Evolutionary conservation across 2,797 vertebrate species (phyloP).

Genomic region (Dendrocincla tyrannina): DNA sequence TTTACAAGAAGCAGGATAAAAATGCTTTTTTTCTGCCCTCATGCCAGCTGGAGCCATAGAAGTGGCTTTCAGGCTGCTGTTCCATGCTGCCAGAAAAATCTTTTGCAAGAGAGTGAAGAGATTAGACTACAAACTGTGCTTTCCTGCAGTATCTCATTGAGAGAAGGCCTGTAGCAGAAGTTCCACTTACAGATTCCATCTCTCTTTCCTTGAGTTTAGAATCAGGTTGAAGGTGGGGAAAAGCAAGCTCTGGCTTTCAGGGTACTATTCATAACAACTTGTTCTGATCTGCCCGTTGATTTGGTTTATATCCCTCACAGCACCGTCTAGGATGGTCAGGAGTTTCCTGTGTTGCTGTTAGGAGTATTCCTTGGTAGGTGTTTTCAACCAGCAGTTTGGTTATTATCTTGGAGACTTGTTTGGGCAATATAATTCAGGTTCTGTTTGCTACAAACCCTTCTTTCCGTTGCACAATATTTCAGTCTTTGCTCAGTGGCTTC

Average conservation of each 20-base stretch:
- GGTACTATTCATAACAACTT: background rate
- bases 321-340: background rate
- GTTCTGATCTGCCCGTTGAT: background rate
- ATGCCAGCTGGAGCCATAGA: background rate
- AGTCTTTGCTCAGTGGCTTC: rapidly evolving
- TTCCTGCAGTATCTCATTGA: background rate
- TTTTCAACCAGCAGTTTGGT: background rate
- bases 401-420: background rate
- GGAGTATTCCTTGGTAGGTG: background rate
- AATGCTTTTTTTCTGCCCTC: background rate
- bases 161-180: background rate
- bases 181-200: background rate
- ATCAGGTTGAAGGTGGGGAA: background rate
- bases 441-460: background rate
- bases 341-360: background rate
- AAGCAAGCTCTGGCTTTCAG: background rate
- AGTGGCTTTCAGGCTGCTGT: background rate
- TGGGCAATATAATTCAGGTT: background rate
- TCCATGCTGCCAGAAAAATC: background rate
- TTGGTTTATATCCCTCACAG: background rate
- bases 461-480: background rate
- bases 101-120: background rate
- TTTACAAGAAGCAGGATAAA: background rate
- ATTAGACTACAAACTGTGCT: background rate
- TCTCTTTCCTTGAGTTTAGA: background rate